Base-by-base conservation (phyloP, 2,888 invertebrate species). In the Parnassius mnemosyne region DNA sequence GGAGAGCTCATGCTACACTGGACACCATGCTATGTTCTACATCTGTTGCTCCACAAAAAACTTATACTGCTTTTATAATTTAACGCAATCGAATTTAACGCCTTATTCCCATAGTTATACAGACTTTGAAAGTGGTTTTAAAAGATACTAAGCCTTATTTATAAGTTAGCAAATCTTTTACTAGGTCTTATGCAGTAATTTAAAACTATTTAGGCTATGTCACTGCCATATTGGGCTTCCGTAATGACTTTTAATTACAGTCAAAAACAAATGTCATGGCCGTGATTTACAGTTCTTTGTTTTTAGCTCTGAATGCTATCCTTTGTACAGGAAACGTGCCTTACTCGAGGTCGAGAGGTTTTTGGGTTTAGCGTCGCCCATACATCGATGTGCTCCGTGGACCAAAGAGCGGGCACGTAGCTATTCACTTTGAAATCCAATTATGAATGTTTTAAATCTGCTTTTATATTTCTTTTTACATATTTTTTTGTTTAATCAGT, bases 231-330 rank as follows among this genome's bases (percentile, higher is more conserved):
- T 74, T 66, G 70, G 76, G 77, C 71, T 71, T 74, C 69, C 71
- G 77, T 79, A 80, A 78, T 83, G 75, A 76, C 76, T 75, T 80
- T 83, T 84, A 84, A 86, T 84, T 84, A 71, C 69, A 74, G 71
- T 69, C 74, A 70, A 69, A 72, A 71, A 73, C 72, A 72, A 75
- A 78, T 77, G 71, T 64, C 71, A 44, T 54, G 69, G 58, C 60
- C 67, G 64, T 69, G 73, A 68, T 70, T 74, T 72, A 71, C 59
- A 61, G 64, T 59, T 67, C 71, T 76, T 76, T 77, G 74, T 71
- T 69, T 60, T 55, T 64, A 57, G 61, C 59, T 54, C 41, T 61
- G 60, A 64, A 56, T 61, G 58, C 61, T 61, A 60, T 66, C 57
- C 61, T 57, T 61, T 54, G 57, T 61, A 58, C 43, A 52, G 52